Conservation (phyloP, 1,140 invertebrate species). For the Drosophila quadrilineata region DNA sequence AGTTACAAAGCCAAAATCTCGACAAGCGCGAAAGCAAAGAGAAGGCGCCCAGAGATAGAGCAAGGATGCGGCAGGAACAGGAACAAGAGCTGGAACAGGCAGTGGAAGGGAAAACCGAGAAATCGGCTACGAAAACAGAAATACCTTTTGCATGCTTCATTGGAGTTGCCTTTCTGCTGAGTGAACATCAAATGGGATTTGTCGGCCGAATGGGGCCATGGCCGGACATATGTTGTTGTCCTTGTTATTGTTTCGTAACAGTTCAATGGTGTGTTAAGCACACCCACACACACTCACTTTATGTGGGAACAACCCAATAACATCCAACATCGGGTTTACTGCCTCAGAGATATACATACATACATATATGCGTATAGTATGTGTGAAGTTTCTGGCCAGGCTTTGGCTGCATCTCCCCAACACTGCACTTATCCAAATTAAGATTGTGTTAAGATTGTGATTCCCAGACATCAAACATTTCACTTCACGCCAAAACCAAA, state of each 20-base stretch:
- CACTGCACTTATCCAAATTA: slow-evolving; percentile 72
- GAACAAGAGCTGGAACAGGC: not conserved
- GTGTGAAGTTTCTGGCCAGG: slow-evolving; percentile 34
- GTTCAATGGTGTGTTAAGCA: slow-evolving; percentile 75
- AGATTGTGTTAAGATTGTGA: slow-evolving; percentile 56
- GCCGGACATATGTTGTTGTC: slow-evolving; percentile 59
- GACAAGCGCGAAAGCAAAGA: slow-evolving; percentile 17
- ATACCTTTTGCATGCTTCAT: slow-evolving; percentile 80
- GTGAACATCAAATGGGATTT: slow-evolving; percentile 80
- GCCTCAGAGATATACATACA: too few species aligned
- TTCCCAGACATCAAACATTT: slow-evolving; percentile 36
- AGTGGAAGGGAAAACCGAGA: slow-evolving; percentile 7
- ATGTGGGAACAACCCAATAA: slow-evolving; percentile 62
- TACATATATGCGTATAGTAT: too few species aligned
- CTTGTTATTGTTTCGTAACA: slow-evolving; percentile 64
- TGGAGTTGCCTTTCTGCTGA: slow-evolving; percentile 78
- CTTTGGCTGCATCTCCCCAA: slow-evolving; percentile 27
- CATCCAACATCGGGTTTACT: slow-evolving; percentile 44
- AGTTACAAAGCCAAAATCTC: slow-evolving; percentile 79
- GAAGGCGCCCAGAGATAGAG: not conserved
- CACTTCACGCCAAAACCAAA: too few species aligned
- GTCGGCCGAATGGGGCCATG: slow-evolving; percentile 43
- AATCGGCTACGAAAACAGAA: slow-evolving; percentile 60
- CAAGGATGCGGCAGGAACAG: not conserved
- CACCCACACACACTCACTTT: slow-evolving; percentile 44